Evolutionary conservation across 2,113 vertebrate species (phyloP).

Genomic region (Ivindomyrus marchei): DNA sequence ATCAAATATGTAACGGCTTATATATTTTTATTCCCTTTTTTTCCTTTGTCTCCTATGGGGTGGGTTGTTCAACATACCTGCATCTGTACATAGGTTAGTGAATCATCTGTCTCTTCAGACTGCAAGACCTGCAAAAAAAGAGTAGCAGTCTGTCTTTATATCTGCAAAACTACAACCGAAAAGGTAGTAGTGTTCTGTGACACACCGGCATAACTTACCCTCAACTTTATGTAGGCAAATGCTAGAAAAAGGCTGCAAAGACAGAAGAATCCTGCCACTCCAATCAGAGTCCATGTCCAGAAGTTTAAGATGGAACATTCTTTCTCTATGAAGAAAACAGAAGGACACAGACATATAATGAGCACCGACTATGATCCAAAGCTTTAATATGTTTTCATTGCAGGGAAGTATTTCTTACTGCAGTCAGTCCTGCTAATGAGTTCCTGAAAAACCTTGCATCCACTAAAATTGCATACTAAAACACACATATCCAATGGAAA

Average conservation of each 20-base stretch:
- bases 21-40: neutral
- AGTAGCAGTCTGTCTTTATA: neutral
- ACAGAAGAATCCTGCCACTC: neutral
- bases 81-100: neutral
- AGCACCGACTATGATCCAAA: neutral
- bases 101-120: neutral
- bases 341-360: neutral
- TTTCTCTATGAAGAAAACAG: neutral
- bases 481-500: neutral
- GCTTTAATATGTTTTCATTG: neutral
- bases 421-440: neutral
- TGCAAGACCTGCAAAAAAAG: neutral
- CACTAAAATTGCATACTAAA: neutral
- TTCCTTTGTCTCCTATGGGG: neutral
- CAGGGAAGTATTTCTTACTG: neutral
- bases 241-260: neutral
- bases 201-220: neutral
- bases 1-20: neutral
- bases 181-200: neutral
- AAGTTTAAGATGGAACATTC: neutral
- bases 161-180: neutral
- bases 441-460: neutral
- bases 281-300: neutral
- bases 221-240: neutral
- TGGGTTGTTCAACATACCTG: neutral